Evolutionary conservation across 2,888 invertebrate genomes (phyloP), one percentile per base, ranked within the genome.

Genomic region (Drosophila birchii): DNA sequence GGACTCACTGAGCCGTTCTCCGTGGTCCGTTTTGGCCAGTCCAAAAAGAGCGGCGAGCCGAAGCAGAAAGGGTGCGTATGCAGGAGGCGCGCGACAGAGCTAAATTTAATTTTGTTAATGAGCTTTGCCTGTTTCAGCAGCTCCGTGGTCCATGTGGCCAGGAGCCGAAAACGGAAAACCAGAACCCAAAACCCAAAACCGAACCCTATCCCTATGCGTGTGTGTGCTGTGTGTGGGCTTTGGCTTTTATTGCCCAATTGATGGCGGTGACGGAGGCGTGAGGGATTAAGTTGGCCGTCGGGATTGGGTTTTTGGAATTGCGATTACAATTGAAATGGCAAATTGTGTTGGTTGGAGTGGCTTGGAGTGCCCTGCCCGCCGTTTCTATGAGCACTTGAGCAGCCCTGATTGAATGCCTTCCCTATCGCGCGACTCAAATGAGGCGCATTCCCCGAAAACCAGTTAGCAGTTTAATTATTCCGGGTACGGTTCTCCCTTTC

Each of bases 51-150:
- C n/a, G 29, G 4, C 26, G 14, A 38, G 16, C 2, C 6, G 7
- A 38, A 23, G 20, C 2, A 26, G 23, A 64, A 77, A 55, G 60
- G 12, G 44, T 55, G 36, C 55, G 34, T 45, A 11, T 44, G 45
- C 54, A 18, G 51, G 53, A 36, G 53, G 41, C 71, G 45, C 39
- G 64, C 53, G 57, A 59, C 55, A 55, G 44, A 74, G 79, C 81
- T 81, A 84, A 85, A 87, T 82, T 85, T 87, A 87, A 87, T 73
- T 87, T 84, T 79, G 81, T 78, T 82, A 82, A 82, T 82, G 87
- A 87, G 87, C 85, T 71, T 36, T 56, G 71, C 75, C 75, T 72
- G 64, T 57, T 85, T 71, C 80, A 68, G 69, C 69, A 58, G 62
- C 78, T 12, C 11, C 11, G 34, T 36, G 36, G 14, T 54, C 29